Evolutionary conservation across 37 sponge, comb jelly and placozoan species (phyloP).

Genomic region (Corticium candelabrum): DNA sequence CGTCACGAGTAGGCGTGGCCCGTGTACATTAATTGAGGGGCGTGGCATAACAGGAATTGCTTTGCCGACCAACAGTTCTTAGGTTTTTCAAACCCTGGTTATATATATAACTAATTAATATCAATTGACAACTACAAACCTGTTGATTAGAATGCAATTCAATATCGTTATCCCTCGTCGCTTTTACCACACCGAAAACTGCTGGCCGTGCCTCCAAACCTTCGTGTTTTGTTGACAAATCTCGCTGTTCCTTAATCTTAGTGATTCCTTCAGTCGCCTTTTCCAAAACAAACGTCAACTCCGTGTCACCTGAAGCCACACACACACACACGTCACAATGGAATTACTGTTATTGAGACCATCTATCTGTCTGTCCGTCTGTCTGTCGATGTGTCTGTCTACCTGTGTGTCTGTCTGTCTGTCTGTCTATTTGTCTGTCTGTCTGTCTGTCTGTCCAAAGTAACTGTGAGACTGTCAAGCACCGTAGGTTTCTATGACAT

Average conservation of each 20-base stretch:
- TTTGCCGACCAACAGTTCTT: no score
- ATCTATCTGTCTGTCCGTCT: no score
- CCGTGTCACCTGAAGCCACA: not conserved
- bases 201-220: conserved; percentile 56
- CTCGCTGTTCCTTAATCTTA: not conserved
- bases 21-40: no score
- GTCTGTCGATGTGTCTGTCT: no score
- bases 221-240: conserved; percentile 2
- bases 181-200: conserved; percentile 74
- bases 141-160: conserved; percentile 39
- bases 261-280: not conserved
- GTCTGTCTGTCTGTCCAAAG: not conserved
- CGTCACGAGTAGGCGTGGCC: no score
- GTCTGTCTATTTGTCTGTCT: no score
- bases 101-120: no score
- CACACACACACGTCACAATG: not conserved
- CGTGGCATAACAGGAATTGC: no score
- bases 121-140: no score
- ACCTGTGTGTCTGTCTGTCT: no score
- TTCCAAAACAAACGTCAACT: not conserved
- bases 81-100: no score
- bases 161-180: conserved; percentile 19
- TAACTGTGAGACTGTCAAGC: no score
- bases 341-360: not conserved
- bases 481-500: conserved; percentile 59